These are phyloP conservation scores for Nothobranchius kuhntae DNA, from an alignment of 2,113 vertebrate genomes.

Conservation along the genomic window DNA sequence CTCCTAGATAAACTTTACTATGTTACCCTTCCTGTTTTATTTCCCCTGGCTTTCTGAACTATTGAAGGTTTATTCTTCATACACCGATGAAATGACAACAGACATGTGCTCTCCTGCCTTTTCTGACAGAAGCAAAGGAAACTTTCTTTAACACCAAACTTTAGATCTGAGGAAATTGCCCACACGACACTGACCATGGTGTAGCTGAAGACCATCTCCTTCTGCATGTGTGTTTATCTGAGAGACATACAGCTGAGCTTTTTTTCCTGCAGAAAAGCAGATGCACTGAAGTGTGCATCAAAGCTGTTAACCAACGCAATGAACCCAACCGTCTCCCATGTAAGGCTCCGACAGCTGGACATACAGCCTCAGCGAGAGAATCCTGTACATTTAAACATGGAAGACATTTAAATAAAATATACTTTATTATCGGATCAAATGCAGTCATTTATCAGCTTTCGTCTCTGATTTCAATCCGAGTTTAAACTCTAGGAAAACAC, in stretches of 20 bases:
- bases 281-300: conserved; percentile 24
- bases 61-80: too few species aligned
- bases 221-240: neutral
- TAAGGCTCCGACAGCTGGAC: neutral
- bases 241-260: conserved; percentile 8
- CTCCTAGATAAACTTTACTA: too few species aligned
- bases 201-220: conserved; percentile 1
- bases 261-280: neutral
- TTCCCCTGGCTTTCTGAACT: too few species aligned
- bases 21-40: too few species aligned
- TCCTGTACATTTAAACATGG: neutral
- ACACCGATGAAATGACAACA: neutral
- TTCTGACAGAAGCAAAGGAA: conserved; percentile 27
- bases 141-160: conserved; percentile 13
- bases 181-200: conserved; percentile 10
- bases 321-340: conserved; percentile 9
- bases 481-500: too few species aligned
- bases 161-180: conserved; percentile 36
- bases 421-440: too few species aligned
- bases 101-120: conserved; percentile 17
- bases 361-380: neutral
- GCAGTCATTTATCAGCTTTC: too few species aligned
- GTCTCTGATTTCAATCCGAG: too few species aligned
- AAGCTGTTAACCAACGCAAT: conserved; percentile 6
- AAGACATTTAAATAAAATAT: neutral